phyloP scores from a whole-genome alignment of 2,113 vertebrate species.

The Melanerpes formicivorus region DNA sequence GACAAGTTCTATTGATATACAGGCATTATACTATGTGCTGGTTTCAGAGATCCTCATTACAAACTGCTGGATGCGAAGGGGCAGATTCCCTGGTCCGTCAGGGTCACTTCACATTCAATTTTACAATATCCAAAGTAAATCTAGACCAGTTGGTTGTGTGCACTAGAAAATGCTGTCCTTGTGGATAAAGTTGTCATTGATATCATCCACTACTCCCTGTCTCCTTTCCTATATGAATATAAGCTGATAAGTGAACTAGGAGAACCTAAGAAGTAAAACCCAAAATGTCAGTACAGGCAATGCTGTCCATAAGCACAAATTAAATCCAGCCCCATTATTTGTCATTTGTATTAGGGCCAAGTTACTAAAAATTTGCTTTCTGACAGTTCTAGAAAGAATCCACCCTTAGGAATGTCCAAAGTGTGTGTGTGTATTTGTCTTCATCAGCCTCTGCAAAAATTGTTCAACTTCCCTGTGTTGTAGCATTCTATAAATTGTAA shows the following conservation, averaged over 20 bases:
- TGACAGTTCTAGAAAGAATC: background rate
- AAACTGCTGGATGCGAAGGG: background rate
- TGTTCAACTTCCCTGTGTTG: background rate
- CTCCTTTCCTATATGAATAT: background rate
- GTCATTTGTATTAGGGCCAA: background rate
- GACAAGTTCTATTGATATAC: background rate
- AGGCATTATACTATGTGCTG: background rate
- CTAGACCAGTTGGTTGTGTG: background rate
- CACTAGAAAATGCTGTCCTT: background rate
- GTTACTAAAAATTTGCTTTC: background rate
- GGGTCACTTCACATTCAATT: background rate
- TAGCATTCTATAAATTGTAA: background rate
- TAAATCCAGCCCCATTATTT: background rate
- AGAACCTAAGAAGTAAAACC: background rate
- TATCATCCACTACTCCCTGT: background rate
- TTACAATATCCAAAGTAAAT: background rate
- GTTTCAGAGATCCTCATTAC: background rate
- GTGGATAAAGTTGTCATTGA: background rate
- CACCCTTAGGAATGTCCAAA: background rate
- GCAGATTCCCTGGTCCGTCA: background rate
- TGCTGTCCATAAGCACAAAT: background rate
- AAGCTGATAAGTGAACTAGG: background rate
- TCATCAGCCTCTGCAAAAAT: background rate
- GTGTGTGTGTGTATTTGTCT: background rate
- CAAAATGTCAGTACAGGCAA: background rate